These are phyloP conservation scores for Sitophilus oryzae DNA, from an alignment of 1,140 invertebrate species.

Conservation along the genomic window DNA sequence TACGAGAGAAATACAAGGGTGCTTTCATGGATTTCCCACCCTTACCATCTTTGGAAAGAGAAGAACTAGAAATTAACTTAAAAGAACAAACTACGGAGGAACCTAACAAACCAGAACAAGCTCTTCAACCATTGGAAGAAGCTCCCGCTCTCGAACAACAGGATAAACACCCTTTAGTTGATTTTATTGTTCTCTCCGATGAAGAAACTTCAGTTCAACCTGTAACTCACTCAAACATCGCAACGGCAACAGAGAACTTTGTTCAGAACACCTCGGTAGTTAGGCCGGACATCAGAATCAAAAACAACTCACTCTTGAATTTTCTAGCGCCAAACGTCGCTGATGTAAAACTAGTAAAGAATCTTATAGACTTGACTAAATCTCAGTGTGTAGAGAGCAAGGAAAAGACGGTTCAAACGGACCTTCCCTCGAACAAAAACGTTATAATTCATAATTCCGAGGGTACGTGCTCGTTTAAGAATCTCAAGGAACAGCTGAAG, in stretches of 20 bases:
- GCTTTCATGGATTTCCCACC: conserved; percentile 15
- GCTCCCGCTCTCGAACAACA: neutral
- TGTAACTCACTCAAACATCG: neutral
- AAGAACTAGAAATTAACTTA: too few species aligned
- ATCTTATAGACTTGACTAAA: neutral
- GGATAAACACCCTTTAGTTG: neutral
- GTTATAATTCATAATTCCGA: conserved; percentile 10
- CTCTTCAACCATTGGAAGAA: neutral
- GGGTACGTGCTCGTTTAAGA: conserved; percentile 19
- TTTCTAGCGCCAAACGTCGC: neutral
- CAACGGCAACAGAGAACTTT: neutral
- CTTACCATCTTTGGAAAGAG: too few species aligned
- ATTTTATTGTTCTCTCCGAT: neutral
- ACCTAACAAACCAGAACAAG: too few species aligned
- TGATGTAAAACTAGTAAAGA: conserved; percentile 12
- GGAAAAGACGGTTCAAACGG: neutral
- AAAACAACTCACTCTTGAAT: conserved; percentile 9
- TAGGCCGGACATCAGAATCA: conserved; percentile 18
- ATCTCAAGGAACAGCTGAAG: conserved; percentile 16
- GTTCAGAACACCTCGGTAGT: conserved; percentile 10
- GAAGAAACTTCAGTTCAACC: neutral
- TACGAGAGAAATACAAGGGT: conserved; percentile 23
- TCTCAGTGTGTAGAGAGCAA: neutral
- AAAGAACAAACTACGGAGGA: neutral
- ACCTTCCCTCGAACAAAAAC: conserved; percentile 10